phyloP scores from a whole-genome alignment of 1,140 invertebrate species.

The Chymomyza costata region DNA sequence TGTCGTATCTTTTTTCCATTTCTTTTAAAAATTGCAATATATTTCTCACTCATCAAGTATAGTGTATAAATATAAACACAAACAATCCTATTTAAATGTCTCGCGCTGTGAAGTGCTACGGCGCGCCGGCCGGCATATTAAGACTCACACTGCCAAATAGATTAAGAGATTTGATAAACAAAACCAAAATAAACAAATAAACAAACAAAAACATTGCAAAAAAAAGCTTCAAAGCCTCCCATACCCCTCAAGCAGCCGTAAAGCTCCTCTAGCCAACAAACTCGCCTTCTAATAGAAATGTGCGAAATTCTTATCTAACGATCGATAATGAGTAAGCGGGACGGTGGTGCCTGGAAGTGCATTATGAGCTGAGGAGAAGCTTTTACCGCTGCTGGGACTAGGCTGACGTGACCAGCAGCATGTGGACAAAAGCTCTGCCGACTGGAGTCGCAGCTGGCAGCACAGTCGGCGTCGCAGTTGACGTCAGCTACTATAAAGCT shows the following conservation, averaged over 20 bases:
- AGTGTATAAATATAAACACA: too few relatives aligned
- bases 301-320: conserved; percentile 52
- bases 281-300: conserved; percentile 15
- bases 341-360: conserved; percentile 47
- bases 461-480: not conserved
- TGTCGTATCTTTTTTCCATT: too few relatives aligned
- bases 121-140: conserved; percentile 6
- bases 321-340: conserved; percentile 48
- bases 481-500: conserved; percentile 35
- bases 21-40: too few relatives aligned
- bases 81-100: too few relatives aligned
- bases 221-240: conserved; percentile 30
- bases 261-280: too few relatives aligned
- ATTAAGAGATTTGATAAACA: conserved; percentile 42
- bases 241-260: too few relatives aligned
- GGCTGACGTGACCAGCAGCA: conserved; percentile 57
- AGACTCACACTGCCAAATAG: too few relatives aligned
- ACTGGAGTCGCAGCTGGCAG: conserved; percentile 8
- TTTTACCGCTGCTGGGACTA: conserved; percentile 13
- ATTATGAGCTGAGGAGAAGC: conserved; percentile 31
- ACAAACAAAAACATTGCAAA: conserved; percentile 59
- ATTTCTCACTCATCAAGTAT: too few relatives aligned
- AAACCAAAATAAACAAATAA: conserved; percentile 33
- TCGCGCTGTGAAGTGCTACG: too few relatives aligned
- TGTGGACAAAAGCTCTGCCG: conserved; percentile 31